A percentile compares a stretch with the other conserved stretches of the same genome.
Evolutionary conservation across 2,888 invertebrate genomes (phyloP).

Genomic region (Schrankia costaestrigalis): DNA sequence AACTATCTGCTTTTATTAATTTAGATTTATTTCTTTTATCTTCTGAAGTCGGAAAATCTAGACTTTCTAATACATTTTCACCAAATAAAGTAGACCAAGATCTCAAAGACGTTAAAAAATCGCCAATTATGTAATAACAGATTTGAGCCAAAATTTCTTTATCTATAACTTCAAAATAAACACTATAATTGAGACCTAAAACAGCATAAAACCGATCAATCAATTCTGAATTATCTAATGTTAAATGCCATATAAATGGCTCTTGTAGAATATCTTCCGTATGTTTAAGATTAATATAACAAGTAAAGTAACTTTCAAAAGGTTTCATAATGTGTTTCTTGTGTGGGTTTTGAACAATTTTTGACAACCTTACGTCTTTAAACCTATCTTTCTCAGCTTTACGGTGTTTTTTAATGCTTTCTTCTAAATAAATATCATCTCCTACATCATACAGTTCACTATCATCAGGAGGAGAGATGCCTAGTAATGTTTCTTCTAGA

Average conservation of each 20-base stretch:
- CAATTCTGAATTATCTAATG: constrained; percentile 66
- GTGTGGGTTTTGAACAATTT: constrained; percentile 75
- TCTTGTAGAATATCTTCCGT: constrained; percentile 66
- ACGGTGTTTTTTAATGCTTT: constrained; percentile 57
- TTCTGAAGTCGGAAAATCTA: constrained; percentile 59
- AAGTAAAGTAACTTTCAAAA: constrained; percentile 80
- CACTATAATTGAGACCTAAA: constrained; percentile 79
- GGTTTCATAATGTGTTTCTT: constrained; percentile 48
- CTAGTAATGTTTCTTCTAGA: constrained; percentile 81
- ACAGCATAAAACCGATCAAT: constrained; percentile 81
- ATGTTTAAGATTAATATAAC: constrained; percentile 75
- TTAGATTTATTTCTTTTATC: constrained; percentile 61
- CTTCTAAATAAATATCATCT: constrained; percentile 67
- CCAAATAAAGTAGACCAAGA: constrained; percentile 65
- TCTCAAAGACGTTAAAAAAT: constrained; percentile 52
- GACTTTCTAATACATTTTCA: constrained; percentile 49
- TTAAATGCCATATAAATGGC: constrained; percentile 62
- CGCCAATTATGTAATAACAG: constrained; percentile 71
- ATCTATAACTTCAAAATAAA: constrained; percentile 81
- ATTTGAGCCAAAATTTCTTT: constrained; percentile 74
- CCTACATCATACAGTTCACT: constrained; percentile 50
- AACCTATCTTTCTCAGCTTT: constrained; percentile 59
- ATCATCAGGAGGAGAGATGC: constrained; percentile 68
- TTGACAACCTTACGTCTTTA: constrained; percentile 65
- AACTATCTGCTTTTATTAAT: constrained; percentile 57